These are phyloP conservation scores for Corythoichthys haematopterus DNA, from an alignment of 2,113 vertebrate genomes.

Conservation along the genomic window DNA sequence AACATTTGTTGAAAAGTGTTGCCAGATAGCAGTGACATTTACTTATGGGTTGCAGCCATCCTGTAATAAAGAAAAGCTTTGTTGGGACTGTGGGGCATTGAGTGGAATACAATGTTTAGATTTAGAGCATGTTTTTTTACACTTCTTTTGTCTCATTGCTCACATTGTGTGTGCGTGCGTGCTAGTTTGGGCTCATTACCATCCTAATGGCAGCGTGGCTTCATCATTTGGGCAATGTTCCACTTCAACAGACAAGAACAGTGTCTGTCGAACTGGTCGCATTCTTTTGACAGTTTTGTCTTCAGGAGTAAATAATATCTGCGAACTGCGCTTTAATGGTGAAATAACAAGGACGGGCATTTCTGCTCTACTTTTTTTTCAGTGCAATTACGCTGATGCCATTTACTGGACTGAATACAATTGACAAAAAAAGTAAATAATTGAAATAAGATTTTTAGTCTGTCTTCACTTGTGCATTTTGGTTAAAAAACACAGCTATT, in stretches of 20 bases:
- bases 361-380: slow-evolving; percentile 36
- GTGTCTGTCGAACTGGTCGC: slow-evolving; percentile 30
- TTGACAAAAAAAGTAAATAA: neutral
- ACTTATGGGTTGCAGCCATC: slow-evolving; percentile 41
- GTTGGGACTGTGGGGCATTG: slow-evolving; percentile 21
- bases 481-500: no score
- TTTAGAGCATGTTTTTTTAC: slow-evolving; percentile 28
- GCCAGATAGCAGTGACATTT: slow-evolving; percentile 12
- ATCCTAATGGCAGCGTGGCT: slow-evolving; percentile 57
- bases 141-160: slow-evolving; percentile 35
- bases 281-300: slow-evolving; percentile 33
- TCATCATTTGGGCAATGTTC: slow-evolving; percentile 51
- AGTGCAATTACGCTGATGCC: neutral
- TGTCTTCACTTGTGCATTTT: no score
- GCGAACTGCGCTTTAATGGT: slow-evolving; percentile 26
- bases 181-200: slow-evolving; percentile 63
- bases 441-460: neutral
- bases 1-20: slow-evolving; percentile 17
- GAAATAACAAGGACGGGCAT: slow-evolving; percentile 26
- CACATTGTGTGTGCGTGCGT: slow-evolving; percentile 39
- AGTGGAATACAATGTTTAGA: slow-evolving; percentile 20
- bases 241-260: slow-evolving; percentile 60
- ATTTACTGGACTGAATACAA: neutral
- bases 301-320: slow-evolving; percentile 21
- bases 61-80: slow-evolving; percentile 38